phyloP scores from a whole-genome alignment of 2,797 vertebrate genomes.

The Hipposideros larvatus region DNA sequence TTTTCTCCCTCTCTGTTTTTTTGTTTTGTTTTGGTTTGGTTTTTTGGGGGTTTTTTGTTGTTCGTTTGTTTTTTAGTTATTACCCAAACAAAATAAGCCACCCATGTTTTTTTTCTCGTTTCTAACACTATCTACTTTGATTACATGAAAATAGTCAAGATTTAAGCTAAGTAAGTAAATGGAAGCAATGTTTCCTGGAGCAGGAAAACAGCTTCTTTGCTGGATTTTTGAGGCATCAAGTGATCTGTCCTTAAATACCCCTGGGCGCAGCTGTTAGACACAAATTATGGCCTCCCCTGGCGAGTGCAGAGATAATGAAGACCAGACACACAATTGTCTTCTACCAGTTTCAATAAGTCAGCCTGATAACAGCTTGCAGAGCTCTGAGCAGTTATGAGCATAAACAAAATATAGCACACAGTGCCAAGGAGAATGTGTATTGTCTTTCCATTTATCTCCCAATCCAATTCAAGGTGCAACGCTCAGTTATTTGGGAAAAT shows the following conservation, averaged over 20 bases:
- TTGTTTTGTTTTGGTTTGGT: neutral
- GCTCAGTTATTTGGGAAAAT: slow-evolving; percentile 15
- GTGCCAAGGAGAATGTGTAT: neutral
- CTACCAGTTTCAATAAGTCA: neutral
- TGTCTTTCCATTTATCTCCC: neutral
- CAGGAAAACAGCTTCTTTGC: neutral
- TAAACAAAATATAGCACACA: neutral
- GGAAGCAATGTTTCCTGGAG: neutral
- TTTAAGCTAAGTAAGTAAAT: neutral
- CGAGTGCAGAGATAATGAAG: neutral
- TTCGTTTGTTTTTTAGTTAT: neutral
- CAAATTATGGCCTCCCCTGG: neutral
- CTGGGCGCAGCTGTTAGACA: neutral
- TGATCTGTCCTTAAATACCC: neutral
- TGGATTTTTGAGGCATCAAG: neutral
- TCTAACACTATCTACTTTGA: neutral
- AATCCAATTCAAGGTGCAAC: neutral
- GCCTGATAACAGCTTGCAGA: neutral
- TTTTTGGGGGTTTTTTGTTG: neutral
- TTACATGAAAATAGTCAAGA: neutral
- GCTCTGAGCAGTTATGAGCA: neutral
- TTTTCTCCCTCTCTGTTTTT: neutral
- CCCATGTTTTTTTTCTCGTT: neutral
- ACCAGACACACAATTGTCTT: neutral
- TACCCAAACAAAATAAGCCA: neutral